Evolutionary conservation across 2,888 invertebrate species (phyloP).

Genomic region (Mantis religiosa): DNA sequence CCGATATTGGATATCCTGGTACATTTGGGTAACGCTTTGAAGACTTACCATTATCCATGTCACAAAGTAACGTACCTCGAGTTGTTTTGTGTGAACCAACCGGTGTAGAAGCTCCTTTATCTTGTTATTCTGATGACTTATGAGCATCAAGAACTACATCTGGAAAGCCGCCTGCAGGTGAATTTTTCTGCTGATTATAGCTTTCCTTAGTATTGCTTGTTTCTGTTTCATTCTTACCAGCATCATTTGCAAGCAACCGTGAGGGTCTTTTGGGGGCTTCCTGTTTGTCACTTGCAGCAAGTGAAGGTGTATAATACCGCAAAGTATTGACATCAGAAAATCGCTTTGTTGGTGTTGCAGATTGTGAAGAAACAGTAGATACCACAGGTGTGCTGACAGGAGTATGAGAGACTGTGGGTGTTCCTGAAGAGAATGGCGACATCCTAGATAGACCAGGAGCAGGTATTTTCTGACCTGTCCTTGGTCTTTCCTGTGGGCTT

Average conservation of each 20-base stretch:
- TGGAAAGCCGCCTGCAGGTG: background rate
- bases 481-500: background rate
- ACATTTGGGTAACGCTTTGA: background rate
- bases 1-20: background rate
- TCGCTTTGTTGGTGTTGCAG: background rate
- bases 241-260: background rate
- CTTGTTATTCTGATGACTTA: background rate
- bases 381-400: background rate
- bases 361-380: background rate
- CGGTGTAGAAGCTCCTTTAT: background rate
- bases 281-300: background rate
- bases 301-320: background rate
- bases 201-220: background rate
- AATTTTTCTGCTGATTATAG: background rate
- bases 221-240: background rate
- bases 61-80: constrained; percentile 22
- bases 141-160: constrained; percentile 1
- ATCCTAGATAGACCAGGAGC: background rate
- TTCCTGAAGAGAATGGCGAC: background rate
- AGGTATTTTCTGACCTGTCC: background rate
- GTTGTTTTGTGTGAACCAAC: background rate
- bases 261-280: background rate
- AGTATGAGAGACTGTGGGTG: background rate
- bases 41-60: background rate
- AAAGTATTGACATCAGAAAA: background rate